These are phyloP conservation scores for Chiropotes sagulatus DNA, from an alignment of 2,797 vertebrate genomes.

Conservation along the genomic window DNA sequence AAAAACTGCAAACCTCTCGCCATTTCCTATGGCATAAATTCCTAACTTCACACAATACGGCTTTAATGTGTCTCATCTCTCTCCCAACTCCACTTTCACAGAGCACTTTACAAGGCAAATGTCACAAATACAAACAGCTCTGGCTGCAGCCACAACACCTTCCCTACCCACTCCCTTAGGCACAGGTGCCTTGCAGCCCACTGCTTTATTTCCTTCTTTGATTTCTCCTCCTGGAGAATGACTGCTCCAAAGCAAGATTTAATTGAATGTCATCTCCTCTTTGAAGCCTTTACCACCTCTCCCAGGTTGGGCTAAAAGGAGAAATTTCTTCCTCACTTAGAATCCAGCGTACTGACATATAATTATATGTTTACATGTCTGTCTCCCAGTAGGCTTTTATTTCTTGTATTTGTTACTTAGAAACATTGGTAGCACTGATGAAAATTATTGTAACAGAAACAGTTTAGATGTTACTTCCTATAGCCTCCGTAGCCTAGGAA, in stretches of 20 bases:
- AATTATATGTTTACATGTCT: background rate
- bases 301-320: background rate
- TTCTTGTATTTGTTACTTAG: background rate
- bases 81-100: background rate
- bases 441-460: background rate
- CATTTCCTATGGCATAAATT: background rate
- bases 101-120: background rate
- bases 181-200: accelerated
- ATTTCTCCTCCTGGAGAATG: background rate
- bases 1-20: background rate
- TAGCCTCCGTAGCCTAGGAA: background rate
- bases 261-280: background rate
- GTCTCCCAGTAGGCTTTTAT: background rate
- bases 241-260: background rate
- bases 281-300: background rate
- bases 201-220: background rate
- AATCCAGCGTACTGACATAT: background rate
- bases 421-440: background rate
- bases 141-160: background rate
- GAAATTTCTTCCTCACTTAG: background rate
- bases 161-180: accelerated
- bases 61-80: background rate
- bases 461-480: background rate
- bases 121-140: background rate
- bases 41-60: background rate